Base-by-base conservation (phyloP, 2,113 vertebrate genomes). In the Notarius quadriscutis region DNA sequence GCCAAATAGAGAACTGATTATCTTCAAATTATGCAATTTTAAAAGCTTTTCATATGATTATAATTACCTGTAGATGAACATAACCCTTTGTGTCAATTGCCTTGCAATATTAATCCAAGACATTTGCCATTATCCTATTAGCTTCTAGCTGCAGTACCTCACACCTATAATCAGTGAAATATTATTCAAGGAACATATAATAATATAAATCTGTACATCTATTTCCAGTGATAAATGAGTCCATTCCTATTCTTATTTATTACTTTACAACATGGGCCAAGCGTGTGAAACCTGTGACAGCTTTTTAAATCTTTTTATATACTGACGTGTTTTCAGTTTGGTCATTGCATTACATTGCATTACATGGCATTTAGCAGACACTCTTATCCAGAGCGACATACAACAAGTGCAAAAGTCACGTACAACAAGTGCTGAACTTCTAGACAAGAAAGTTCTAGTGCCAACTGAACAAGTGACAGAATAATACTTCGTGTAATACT, bases 41-140 rank as follows among this genome's bases (percentile, higher is more conserved):
- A 2, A 53, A 53, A 72, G 51, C 79, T 81, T 60, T 60, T 60
- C 17, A 81, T 62, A 22, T 15, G 27, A 81, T 18, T 41, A 22
- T 62, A 62, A 81, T 81, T 81, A 62, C 79, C 30, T 41, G 30
- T 48, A 62, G 18, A 81, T 62, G 57, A 81, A 81, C 79, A 48
- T 62, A 62, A 81, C 18, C 30, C 62, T 48, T 81, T 62, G 58
- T 18, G 18, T 62, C 34, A 62, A 60, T 41, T 58, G 78, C 78
- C 17, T 81, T 41, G 27, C n/a, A 12, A 1, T 78, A 51, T 79
- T 58, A 80, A 80, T 58, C 27, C n/a, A 58, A 41, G 48, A 30
- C 57, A 12, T 81, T 62, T 81, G 34, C 15, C 5, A 5, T 48
- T 62, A 18, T 22, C 30, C 62, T 4, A 25, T 62, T 41, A 48